Base-by-base conservation (phyloP, 2,113 vertebrate genomes). In the Serinus canaria region DNA sequence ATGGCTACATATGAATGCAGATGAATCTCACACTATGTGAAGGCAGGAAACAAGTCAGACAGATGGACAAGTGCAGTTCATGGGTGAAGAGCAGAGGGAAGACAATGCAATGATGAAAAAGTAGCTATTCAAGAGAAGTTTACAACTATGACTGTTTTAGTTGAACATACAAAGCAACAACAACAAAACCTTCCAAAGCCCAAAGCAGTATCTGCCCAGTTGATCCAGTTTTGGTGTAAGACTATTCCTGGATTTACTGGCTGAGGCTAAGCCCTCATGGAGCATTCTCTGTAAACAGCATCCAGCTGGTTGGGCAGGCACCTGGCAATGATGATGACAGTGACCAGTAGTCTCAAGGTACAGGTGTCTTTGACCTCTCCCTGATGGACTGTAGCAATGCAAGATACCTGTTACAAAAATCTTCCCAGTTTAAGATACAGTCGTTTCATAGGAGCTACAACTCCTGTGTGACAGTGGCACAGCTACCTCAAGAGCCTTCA, bases 31-130 rank as follows among this genome's bases (percentile, higher is more conserved):
- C 56, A 52, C 31, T 41, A 39, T 0, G 0, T 41, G 70, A 84
- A 87, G 81, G 74, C 73, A 94, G 89, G 74, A 95, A 95, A 89
- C 49, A 75, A 91, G 60, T 60, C 73, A 90, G 86, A 94, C 70
- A 85, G 75, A 90, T 9, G 44, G 64, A 72, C 92, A 90, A 39
- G 53, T 30, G 41, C 53, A 89, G 55, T 27, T 82, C 69, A 60
- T 5, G 41, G 62, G 69, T 89, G 66, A 91, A 92, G 56, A 83
- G 33, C 62, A 84, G 74, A 90, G 47, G 10, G 27, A 93, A 86
- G 43, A 53, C 46, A 77, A 35, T 1, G 3, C 59, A 70, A 35
- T 19, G 21, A 13, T 8, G 21, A 31, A 69, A 14, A 47, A 11
- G 15, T 3, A 63, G 43, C 53, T 41, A 37, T 41, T 64, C 9